Conservation (phyloP, 2,888 invertebrate species). For the Campoplex capitator region DNA sequence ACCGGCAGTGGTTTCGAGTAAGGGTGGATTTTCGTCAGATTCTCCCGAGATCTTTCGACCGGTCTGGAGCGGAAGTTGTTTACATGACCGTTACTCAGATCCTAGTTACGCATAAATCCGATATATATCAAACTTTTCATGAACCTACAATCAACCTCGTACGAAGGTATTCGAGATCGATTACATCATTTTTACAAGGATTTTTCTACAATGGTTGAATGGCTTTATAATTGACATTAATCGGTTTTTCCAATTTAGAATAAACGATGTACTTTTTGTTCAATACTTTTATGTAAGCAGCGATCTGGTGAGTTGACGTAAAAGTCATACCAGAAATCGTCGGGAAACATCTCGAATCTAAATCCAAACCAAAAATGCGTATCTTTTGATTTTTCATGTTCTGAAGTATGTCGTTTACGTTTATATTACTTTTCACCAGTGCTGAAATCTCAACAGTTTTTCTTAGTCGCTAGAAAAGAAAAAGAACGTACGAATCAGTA, state of each 20-base stretch:
- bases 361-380: not conserved
- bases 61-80: slow-evolving; percentile 73
- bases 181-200: not conserved
- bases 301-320: not conserved
- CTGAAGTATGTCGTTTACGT: not conserved
- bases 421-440: not conserved
- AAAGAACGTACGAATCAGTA: slow-evolving; percentile 6
- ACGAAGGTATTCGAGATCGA: not conserved
- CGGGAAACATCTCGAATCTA: not conserved
- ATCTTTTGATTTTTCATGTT: not conserved
- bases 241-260: not conserved
- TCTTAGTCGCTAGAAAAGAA: not conserved
- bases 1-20: slow-evolving; percentile 29
- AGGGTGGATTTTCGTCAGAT: slow-evolving; percentile 21
- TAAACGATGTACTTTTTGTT: not conserved
- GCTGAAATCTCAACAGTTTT: not conserved
- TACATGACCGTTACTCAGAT: slow-evolving; percentile 71
- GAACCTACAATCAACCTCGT: slow-evolving; percentile 2
- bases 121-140: slow-evolving; percentile 2
- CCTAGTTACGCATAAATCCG: slow-evolving; percentile 29
- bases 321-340: not conserved
- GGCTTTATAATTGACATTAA: not conserved
- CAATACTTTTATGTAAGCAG: too few relatives aligned
- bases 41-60: slow-evolving; percentile 20
- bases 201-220: not conserved